phyloP scores from a whole-genome alignment of 2,888 invertebrate species.

The Petrolisthes manimaculis region DNA sequence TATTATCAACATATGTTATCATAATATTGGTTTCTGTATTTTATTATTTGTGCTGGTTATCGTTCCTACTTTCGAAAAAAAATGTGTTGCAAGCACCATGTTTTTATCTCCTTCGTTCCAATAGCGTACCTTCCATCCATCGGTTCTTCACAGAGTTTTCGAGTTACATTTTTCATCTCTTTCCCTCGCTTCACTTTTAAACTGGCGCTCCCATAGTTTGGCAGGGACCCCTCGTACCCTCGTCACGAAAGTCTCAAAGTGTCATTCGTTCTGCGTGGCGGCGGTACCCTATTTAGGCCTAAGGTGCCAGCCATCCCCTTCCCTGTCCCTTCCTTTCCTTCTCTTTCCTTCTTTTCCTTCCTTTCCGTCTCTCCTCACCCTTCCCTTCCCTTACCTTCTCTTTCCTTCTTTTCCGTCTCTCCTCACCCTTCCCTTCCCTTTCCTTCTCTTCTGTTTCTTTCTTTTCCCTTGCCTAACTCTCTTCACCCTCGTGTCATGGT shows the following conservation, averaged over 20 bases:
- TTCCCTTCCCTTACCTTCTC: neutral
- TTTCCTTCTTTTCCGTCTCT: neutral
- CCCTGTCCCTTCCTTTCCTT: neutral
- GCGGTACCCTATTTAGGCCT: neutral
- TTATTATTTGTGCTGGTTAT: too few relatives aligned
- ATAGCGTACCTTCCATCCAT: neutral
- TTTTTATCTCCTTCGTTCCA: too few relatives aligned
- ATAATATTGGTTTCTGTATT: too few relatives aligned
- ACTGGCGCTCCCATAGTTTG: neutral
- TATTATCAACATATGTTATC: too few relatives aligned
- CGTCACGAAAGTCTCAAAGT: neutral
- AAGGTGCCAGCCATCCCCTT: neutral
- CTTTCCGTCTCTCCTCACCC: neutral
- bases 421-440: neutral
- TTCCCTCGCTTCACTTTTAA: neutral
- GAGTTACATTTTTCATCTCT: neutral
- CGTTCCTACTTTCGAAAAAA: too few relatives aligned
- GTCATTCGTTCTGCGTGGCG: neutral
- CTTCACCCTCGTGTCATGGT: neutral
- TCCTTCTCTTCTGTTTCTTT: neutral
- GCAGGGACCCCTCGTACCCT: conserved; percentile 1
- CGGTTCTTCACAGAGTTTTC: neutral
- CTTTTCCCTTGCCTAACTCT: neutral
- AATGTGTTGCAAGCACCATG: too few relatives aligned
- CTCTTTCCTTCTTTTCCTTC: neutral